Evolutionary conservation across 1,140 invertebrate species (phyloP), one percentile per base, ranked within the genome.

Genomic region (Heliconius himera): DNA sequence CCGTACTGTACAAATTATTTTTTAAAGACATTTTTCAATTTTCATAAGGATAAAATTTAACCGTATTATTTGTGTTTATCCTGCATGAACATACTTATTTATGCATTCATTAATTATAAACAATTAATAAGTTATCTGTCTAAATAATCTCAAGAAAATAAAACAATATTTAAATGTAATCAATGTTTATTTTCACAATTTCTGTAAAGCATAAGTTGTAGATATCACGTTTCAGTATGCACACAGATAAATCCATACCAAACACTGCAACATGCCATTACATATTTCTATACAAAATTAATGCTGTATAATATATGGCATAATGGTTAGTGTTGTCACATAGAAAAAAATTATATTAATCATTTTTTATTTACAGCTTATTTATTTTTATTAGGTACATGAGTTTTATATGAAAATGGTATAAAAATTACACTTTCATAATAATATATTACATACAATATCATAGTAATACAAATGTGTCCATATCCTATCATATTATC

Each of bases 171-270:
- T 83, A 87, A 87, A 90, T 91, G 89, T 94, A 91, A 89, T 92
- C 88, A 92, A 89, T 90, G 86, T 93, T 93, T 94, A 93, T 94
- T 94, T 89, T 94, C 88, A 94, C 92, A 92, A 90, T 94, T 90
- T 93, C 87, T 91, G 91, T 93, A 94, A 94, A 94, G 92, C 92
- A 94, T 93, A 92, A 89, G 93, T 94, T 93, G 92, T 93, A 94
- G 91, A 94, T 94, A 94, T 94, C 93, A 94, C 93, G 89, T 92
- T 93, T 93, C 87, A 87, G 89, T 94, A 93, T 92, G 91, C 92
- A 93, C 92, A 94, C 93, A 92, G 90, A 82, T 92, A 90, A 93
- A 92, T 92, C 88, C 87, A 92, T 93, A 93, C 87, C 86, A 84
- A 93, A 91, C 91, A 91, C 89, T 89, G 88, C 88, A 90, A 92